Evolutionary conservation across 1,140 invertebrate species (phyloP).

Genomic region (Drosophila triauraria): DNA sequence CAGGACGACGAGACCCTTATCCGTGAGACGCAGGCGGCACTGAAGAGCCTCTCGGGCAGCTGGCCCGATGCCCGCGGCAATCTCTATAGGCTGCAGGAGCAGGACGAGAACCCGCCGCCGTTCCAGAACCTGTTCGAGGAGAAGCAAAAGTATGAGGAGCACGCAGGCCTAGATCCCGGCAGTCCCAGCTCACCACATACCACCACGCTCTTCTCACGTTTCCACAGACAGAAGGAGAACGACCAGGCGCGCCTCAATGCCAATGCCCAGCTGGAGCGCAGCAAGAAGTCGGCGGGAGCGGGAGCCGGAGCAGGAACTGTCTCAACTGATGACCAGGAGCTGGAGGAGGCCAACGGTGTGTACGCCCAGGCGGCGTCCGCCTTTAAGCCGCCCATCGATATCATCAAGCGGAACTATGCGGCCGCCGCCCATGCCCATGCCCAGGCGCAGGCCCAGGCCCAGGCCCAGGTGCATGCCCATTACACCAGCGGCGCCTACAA

Average conservation of each 20-base stretch:
- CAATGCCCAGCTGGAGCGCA: slow-evolving; percentile 26
- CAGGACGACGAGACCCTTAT: slow-evolving; percentile 93
- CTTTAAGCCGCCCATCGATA: slow-evolving; percentile 89
- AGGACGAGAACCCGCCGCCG: slow-evolving; percentile 90
- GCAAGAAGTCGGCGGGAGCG: slow-evolving; percentile 6
- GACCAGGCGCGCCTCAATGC: slow-evolving; percentile 80
- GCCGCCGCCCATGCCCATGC: slow-evolving; percentile 55
- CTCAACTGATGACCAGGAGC: background rate
- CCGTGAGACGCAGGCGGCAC: slow-evolving; percentile 93
- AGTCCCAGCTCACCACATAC: slow-evolving; percentile 9
- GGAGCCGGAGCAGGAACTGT: background rate
- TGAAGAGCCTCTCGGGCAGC: slow-evolving; percentile 93
- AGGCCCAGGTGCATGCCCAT: slow-evolving; percentile 34
- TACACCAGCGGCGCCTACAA: slow-evolving; percentile 60
- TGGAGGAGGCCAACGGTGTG: slow-evolving; percentile 52
- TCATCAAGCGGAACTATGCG: slow-evolving; percentile 85
- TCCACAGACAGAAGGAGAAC: slow-evolving; percentile 84
- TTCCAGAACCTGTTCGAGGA: slow-evolving; percentile 95
- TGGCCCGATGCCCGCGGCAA: slow-evolving; percentile 89
- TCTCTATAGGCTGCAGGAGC: slow-evolving; percentile 88
- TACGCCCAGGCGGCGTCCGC: slow-evolving; percentile 90
- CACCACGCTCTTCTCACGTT: slow-evolving; percentile 63
- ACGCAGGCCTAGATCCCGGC: slow-evolving; percentile 8
- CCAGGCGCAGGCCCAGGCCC: slow-evolving; percentile 3
- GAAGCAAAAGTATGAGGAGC: slow-evolving; percentile 87